Base-by-base conservation (phyloP, 2,888 invertebrate genomes). In the Nymphalis c-album region DNA sequence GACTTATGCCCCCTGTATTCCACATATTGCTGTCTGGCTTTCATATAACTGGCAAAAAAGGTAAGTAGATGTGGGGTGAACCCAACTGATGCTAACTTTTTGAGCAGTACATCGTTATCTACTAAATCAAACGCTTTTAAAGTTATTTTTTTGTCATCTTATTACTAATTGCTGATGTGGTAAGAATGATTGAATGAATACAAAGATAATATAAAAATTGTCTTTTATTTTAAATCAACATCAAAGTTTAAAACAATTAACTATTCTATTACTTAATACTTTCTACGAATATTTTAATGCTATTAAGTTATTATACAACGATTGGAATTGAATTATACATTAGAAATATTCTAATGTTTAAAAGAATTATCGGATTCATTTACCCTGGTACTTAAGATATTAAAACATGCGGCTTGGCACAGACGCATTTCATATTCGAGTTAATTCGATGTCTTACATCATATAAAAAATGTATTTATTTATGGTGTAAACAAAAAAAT, bases 361-460 rank as follows among this genome's bases (percentile, higher is more conserved):
- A 31, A 16, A 67, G 50, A 47, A 59, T 62, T 60, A 17, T 60
- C 53, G 66, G 64, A 46, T 64, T 68, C 53, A 64, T 64, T 82
- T 85, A 90, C 89, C 90, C 88, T 90, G 89, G 81, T 79, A 75
- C 72, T 79, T 76, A 85, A 84, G 83, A 86, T 85, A 83, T 80
- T 77, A 31, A 31, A 6, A 40, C 13, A 79, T 80, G 78, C 82
- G 81, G 82, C 67, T 85, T 84, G 83, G 83, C 84, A 82, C 83
- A 80, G 78, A 77, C 76, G 71, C 71, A 62, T 51, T 63, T 59
- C 51, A 51, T 53, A 63, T 57, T 51, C 26, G 69, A 73, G 71
- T 45, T 70, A 71, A 75, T 78, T 78, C 73, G 77, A 82, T 80
- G 79, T 80, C 70, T 76, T 68, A 80, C 78, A 80, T 77, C 76